Evolutionary conservation across 2,113 vertebrate species (phyloP).

Genomic region (Takifugu flavidus): DNA sequence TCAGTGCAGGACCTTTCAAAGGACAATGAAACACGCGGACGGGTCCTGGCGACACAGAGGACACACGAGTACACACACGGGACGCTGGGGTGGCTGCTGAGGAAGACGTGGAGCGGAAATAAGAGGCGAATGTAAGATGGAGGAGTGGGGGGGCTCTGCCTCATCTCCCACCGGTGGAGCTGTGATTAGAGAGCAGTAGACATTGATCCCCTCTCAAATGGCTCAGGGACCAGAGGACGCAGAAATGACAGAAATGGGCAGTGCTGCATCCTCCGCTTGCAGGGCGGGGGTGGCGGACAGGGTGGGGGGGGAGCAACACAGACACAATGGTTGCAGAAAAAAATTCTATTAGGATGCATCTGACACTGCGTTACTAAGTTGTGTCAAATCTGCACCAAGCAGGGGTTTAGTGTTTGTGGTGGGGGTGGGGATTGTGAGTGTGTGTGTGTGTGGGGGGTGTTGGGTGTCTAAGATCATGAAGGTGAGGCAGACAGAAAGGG

Average conservation of each 20-base stretch:
- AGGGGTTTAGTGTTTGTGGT: background rate
- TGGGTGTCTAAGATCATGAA: slow-evolving; percentile 20
- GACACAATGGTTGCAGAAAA: slow-evolving; percentile 11
- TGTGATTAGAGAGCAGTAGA: slow-evolving; percentile 64
- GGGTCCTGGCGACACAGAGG: slow-evolving; percentile 24
- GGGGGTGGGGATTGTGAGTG: background rate
- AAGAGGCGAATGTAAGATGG: background rate
- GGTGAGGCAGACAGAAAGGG: slow-evolving; percentile 26
- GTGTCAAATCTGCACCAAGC: background rate
- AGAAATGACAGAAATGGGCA: slow-evolving; percentile 51
- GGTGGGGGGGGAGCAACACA: background rate
- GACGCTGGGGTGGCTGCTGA: slow-evolving; percentile 38
- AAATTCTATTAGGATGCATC: slow-evolving; percentile 3
- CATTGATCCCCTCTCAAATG: slow-evolving; percentile 61
- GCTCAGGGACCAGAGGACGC: slow-evolving; percentile 43
- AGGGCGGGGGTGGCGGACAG: background rate
- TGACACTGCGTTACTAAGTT: slow-evolving; percentile 1
- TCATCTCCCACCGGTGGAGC: slow-evolving; percentile 52
- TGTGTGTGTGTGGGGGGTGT: slow-evolving; percentile 6
- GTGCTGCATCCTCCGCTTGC: slow-evolving; percentile 38
- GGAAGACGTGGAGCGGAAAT: slow-evolving; percentile 7
- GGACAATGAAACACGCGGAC: slow-evolving; percentile 49
- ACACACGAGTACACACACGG: slow-evolving; percentile 20
- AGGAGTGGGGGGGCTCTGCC: slow-evolving; percentile 28
- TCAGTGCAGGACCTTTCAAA: slow-evolving; percentile 47